Evolutionary conservation across 1,140 invertebrate species (phyloP).

Genomic region (Euschistus heros): DNA sequence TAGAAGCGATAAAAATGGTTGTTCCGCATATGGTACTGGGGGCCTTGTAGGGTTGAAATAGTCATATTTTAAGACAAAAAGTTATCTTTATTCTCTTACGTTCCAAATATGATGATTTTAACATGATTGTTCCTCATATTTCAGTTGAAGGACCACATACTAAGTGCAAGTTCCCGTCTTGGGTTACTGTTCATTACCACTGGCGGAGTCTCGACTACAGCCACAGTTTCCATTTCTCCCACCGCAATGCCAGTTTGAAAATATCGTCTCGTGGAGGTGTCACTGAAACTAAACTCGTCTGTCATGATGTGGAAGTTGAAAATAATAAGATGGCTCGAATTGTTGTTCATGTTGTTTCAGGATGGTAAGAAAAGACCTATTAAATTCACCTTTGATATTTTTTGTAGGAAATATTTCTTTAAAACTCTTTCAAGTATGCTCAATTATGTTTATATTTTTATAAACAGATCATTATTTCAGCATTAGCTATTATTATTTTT

Average conservation of each 20-base stretch:
- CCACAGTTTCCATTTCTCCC: slow-evolving; percentile 60
- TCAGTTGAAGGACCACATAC: slow-evolving; percentile 17
- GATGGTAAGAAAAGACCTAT: slow-evolving; percentile 26
- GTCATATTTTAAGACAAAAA: too few species aligned
- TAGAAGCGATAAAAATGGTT: too few species aligned
- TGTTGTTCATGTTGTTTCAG: slow-evolving; percentile 32
- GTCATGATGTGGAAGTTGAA: slow-evolving; percentile 36
- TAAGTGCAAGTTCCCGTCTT: slow-evolving; percentile 57
- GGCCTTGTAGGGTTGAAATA: too few species aligned
- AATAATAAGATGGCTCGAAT: slow-evolving; percentile 32
- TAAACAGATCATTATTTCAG: too few species aligned
- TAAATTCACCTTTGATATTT: background rate
- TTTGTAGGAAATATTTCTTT: too few species aligned
- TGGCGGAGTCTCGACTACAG: slow-evolving; percentile 68
- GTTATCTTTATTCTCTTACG: too few species aligned
- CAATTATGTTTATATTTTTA: too few species aligned
- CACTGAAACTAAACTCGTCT: slow-evolving; percentile 39
- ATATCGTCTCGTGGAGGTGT: slow-evolving; percentile 29
- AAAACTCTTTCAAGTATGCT: too few species aligned
- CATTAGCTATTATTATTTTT: too few species aligned
- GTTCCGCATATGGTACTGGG: too few species aligned
- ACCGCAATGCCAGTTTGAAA: slow-evolving; percentile 57
- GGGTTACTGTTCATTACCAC: slow-evolving; percentile 62
- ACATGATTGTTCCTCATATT: background rate
- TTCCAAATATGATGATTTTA: too few species aligned